Conservation (phyloP, 2,113 vertebrate species). For the Heterotis niloticus region DNA sequence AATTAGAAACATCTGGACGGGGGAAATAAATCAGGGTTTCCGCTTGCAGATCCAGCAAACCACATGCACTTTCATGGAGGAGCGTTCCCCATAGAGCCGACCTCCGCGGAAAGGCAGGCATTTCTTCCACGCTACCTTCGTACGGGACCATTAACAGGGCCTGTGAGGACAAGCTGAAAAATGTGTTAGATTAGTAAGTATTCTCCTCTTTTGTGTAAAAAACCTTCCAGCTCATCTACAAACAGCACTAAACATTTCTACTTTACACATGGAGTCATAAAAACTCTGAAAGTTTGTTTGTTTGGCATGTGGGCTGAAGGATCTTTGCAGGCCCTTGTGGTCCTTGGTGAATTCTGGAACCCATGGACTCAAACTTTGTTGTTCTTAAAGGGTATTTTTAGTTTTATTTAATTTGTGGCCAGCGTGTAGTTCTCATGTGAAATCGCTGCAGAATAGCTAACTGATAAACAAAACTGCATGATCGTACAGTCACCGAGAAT, state of each 20-base stretch:
- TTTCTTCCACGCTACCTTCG: constrained; percentile 3
- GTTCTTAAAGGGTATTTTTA: neutral
- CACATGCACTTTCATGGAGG: constrained; percentile 30
- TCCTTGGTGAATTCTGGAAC: neutral
- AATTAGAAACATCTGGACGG: constrained; percentile 36
- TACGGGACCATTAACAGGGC: neutral
- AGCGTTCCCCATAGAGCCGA: constrained; percentile 14
- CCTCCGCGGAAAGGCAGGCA: constrained; percentile 22
- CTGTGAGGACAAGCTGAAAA: neutral
- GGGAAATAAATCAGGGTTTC: constrained; percentile 31
- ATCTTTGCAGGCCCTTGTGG: neutral
- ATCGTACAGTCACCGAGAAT: neutral
- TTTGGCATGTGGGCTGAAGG: neutral
- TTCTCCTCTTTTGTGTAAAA: neutral
- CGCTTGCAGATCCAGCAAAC: constrained; percentile 29
- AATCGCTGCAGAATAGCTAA: neutral
- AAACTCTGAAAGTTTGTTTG: neutral
- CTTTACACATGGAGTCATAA: neutral
- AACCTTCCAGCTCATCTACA: neutral
- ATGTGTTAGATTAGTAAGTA: neutral
- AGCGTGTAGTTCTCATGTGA: neutral
- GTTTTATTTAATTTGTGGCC: constrained; percentile 3
- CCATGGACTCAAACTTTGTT: neutral
- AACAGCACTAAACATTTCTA: neutral
- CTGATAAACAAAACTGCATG: neutral